These are phyloP conservation scores for Leptoclinus maculatus DNA, from an alignment of 2,797 vertebrate species.

Conservation along the genomic window DNA sequence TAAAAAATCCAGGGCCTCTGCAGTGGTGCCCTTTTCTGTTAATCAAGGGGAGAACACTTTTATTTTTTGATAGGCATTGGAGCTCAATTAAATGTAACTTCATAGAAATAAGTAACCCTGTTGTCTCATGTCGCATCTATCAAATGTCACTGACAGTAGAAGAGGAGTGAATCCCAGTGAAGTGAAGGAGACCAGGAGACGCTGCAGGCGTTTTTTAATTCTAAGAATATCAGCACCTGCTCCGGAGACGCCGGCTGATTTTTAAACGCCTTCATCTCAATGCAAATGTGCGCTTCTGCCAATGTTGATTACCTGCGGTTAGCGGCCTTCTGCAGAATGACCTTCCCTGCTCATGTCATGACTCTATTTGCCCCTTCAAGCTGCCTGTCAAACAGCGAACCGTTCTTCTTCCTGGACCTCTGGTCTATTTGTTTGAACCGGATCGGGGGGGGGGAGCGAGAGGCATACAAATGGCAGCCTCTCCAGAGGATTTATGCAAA, in stretches of 20 bases:
- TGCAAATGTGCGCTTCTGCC: slow-evolving; percentile 71
- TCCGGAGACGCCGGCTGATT: slow-evolving; percentile 43
- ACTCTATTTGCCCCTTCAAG: slow-evolving; percentile 69
- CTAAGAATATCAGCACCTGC: slow-evolving; percentile 37
- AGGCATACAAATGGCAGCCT: slow-evolving; percentile 52
- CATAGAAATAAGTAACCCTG: background rate
- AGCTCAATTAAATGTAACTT: background rate
- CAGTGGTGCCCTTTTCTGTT: background rate
- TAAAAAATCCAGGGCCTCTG: background rate
- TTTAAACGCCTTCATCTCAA: slow-evolving; percentile 65
- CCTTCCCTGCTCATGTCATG: slow-evolving; percentile 66
- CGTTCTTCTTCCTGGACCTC: slow-evolving; percentile 37
- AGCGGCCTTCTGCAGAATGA: slow-evolving; percentile 51
- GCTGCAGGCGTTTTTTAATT: slow-evolving; percentile 33
- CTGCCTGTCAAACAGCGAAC: slow-evolving; percentile 73
- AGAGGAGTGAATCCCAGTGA: slow-evolving; percentile 10
- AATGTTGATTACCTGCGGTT: slow-evolving; percentile 67
- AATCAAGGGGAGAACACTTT: background rate
- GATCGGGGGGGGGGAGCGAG: slow-evolving; percentile 3
- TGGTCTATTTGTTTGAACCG: slow-evolving; percentile 60
- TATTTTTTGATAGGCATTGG: background rate
- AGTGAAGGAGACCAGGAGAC: slow-evolving; percentile 10
- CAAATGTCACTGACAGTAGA: slow-evolving; percentile 9
- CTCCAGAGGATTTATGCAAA: slow-evolving; percentile 61
- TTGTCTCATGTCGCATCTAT: slow-evolving; percentile 21